Base-by-base conservation (phyloP, 1,140 invertebrate species). In the Thalassaphorura encarpata region DNA sequence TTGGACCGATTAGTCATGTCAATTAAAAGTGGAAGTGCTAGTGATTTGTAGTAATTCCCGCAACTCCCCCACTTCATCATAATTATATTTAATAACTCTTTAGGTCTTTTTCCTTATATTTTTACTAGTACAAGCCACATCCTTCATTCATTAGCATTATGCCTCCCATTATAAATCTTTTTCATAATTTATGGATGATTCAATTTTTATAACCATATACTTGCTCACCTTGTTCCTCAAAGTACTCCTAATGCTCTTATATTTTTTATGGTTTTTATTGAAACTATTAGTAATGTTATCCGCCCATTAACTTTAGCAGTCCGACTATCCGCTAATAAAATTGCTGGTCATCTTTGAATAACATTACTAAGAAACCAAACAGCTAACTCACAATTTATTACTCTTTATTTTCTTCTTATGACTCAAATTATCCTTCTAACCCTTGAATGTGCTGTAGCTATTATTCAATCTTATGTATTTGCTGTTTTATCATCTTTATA, bases 291-390 rank as follows among this genome's bases (percentile, higher is more conserved):
- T 53, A 68, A 72, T 57, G 36, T 66, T 40, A 82, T 83, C 73
- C 79, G 78, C 6, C 80, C 79, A 8, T 66, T 72, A 67, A 82
- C 79, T 2, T 70, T 83, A 72, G 73, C 76, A 28, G 72, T 83
- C 48, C 80, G 80, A 56, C 67, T 83, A 72, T 73, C 76, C 13
- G 80, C 81, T 36, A 82, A 82, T 75, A 80, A 82, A 77, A 80
- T 81, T 73, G 79, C 80, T 15, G 80, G 80, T 0, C 80, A 81
- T 67, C 68, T 83, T 68, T 62, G 83, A 54, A 59, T 73, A 70
- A 75, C 75, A 26, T 66, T 80, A 64, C 63, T 79, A 67, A 73
- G 76, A 60, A 73, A 72, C 57, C 71, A 71, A 47, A 69, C 68
- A 59, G 49, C 56, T 16, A n/a, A 19, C 36, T 51, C 45, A 52